Percentiles rank a stretch among this genome's conserved stretches.
Conservation (phyloP, 1,140 invertebrate genomes). For the Myzus persicae region DNA sequence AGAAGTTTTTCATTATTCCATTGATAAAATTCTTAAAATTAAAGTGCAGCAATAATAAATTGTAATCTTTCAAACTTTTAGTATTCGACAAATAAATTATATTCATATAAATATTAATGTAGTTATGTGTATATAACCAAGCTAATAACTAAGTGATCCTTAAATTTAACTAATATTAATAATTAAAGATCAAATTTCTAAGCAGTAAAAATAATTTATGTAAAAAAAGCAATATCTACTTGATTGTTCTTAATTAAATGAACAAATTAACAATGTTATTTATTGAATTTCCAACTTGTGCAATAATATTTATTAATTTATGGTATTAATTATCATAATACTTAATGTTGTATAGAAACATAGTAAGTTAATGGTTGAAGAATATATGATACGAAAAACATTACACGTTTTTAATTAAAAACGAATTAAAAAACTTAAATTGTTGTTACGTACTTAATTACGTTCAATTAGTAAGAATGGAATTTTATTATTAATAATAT, state of each 20-base stretch:
- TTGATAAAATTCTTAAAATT: neutral
- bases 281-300: neutral
- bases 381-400: slow-evolving; percentile 8
- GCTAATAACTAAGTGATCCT: too few species aligned
- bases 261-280: too few species aligned
- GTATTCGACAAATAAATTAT: too few species aligned
- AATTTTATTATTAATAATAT: slow-evolving; percentile 31
- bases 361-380: neutral
- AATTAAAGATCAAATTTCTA: neutral
- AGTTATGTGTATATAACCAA: too few species aligned
- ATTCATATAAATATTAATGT: too few species aligned
- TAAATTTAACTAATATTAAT: neutral
- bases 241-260: too few species aligned
- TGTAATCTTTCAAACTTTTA: neutral
- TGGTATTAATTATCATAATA: neutral
- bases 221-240: too few species aligned
- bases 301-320: neutral
- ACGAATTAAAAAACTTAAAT: slow-evolving; percentile 18
- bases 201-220: too few species aligned
- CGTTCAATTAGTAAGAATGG: neutral
- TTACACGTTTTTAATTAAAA: neutral
- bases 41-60: neutral
- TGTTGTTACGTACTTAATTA: neutral
- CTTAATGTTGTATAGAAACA: neutral
- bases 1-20: neutral